Conservation (phyloP, 2,797 vertebrate species). For the Avahi laniger region DNA sequence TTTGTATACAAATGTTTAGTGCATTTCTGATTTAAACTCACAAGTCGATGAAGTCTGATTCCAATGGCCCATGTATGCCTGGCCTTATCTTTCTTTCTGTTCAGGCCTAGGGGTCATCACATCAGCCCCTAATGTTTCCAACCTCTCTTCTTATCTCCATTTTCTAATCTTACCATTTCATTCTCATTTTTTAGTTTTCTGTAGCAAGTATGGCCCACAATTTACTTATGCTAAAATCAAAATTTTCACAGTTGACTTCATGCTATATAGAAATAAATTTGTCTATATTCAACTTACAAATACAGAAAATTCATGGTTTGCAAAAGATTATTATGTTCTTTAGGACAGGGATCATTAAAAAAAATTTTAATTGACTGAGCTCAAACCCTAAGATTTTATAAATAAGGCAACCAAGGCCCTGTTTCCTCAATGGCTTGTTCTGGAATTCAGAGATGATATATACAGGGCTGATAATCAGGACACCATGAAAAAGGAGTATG, state of each 20-base stretch:
- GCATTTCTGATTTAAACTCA: neutral
- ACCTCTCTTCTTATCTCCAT: neutral
- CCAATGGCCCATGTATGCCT: neutral
- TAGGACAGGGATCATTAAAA: neutral
- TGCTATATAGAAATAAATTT: neutral
- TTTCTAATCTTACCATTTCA: neutral
- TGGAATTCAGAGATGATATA: neutral
- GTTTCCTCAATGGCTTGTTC: neutral
- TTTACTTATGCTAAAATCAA: neutral
- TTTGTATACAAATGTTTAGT: neutral
- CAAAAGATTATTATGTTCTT: neutral
- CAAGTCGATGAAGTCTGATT: neutral
- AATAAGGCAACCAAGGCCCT: neutral
- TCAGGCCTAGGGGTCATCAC: neutral
- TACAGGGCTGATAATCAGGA: neutral
- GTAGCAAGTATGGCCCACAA: neutral
- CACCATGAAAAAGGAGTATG: neutral
- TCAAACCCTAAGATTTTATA: neutral
- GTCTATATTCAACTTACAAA: neutral
- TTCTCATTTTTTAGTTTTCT: neutral
- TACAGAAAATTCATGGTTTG: neutral
- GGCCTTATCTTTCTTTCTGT: neutral
- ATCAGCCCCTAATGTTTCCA: neutral
- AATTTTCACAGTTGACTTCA: neutral
- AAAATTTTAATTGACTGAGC: neutral